phyloP scores from a whole-genome alignment of 2,113 vertebrate genomes.

The Serinus canaria region DNA sequence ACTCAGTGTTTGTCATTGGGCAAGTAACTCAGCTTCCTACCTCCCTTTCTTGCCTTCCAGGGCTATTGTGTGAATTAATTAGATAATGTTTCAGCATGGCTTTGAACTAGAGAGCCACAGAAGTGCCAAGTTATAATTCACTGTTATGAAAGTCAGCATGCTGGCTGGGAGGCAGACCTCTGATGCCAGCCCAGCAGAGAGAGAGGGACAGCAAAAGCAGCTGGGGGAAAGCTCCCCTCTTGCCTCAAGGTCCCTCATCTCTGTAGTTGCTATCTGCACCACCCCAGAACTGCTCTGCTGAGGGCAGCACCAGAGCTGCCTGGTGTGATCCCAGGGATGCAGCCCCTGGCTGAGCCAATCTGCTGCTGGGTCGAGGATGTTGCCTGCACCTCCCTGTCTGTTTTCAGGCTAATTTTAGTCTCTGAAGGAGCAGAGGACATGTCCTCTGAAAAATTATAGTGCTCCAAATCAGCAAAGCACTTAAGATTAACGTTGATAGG shows the following conservation, averaged over 20 bases:
- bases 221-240: accelerated
- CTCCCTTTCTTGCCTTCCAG: slow-evolving; percentile 34
- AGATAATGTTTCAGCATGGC: slow-evolving; percentile 9
- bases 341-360: not conserved
- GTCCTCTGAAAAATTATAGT: not conserved
- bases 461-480: not conserved
- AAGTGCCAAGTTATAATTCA: slow-evolving; percentile 28
- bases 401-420: not conserved
- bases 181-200: not conserved
- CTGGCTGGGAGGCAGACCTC: not conserved
- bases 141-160: not conserved
- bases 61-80: slow-evolving; percentile 36
- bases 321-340: not conserved
- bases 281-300: not conserved
- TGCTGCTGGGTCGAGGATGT: not conserved
- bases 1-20: slow-evolving; percentile 37
- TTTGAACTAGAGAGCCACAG: not conserved
- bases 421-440: not conserved
- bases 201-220: accelerated
- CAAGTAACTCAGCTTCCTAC: not conserved
- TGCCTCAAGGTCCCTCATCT: not conserved
- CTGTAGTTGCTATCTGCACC: not conserved
- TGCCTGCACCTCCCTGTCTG: not conserved
- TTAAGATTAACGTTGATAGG: slow-evolving; percentile 12
- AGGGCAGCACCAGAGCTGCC: not conserved